Evolutionary conservation across 2,113 vertebrate species (phyloP).

Genomic region (Syngnathus floridae): DNA sequence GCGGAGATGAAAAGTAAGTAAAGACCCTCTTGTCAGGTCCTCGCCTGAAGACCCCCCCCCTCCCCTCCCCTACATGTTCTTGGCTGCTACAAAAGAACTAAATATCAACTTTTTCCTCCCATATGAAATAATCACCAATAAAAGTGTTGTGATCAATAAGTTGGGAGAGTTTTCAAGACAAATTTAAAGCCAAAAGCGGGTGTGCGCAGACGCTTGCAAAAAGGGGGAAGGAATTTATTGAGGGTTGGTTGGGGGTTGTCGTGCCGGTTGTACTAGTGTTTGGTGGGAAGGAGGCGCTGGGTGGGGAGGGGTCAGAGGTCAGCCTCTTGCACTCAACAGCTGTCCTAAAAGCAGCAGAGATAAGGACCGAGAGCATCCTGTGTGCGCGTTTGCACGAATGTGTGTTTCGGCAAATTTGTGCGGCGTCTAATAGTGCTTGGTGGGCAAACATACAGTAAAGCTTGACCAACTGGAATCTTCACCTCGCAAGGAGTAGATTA

Average conservation of each 20-base stretch:
- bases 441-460: slow-evolving; percentile 71
- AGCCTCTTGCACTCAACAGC: slow-evolving; percentile 79
- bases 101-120: background rate
- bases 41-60: slow-evolving; percentile 29
- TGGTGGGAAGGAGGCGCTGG: slow-evolving; percentile 51
- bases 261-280: slow-evolving; percentile 46
- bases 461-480: slow-evolving; percentile 59
- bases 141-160: background rate
- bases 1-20: slow-evolving; percentile 17
- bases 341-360: slow-evolving; percentile 77
- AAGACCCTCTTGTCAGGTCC: slow-evolving; percentile 12
- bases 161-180: background rate
- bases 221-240: slow-evolving; percentile 64
- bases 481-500: slow-evolving; percentile 36
- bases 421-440: slow-evolving; percentile 56
- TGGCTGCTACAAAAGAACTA: background rate
- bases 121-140: background rate
- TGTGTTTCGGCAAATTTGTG: slow-evolving; percentile 63
- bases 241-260: slow-evolving; percentile 58
- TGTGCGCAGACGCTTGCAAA: slow-evolving; percentile 41
- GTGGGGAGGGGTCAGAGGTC: slow-evolving; percentile 75
- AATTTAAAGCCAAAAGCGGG: slow-evolving; percentile 29
- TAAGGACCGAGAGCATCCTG: slow-evolving; percentile 84
- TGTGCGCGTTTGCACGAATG: slow-evolving; percentile 55
- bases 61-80: slow-evolving; percentile 25